These are phyloP conservation scores for Lissocephala sabroskyi DNA, from an alignment of 2,888 invertebrate species.

Conservation along the genomic window DNA sequence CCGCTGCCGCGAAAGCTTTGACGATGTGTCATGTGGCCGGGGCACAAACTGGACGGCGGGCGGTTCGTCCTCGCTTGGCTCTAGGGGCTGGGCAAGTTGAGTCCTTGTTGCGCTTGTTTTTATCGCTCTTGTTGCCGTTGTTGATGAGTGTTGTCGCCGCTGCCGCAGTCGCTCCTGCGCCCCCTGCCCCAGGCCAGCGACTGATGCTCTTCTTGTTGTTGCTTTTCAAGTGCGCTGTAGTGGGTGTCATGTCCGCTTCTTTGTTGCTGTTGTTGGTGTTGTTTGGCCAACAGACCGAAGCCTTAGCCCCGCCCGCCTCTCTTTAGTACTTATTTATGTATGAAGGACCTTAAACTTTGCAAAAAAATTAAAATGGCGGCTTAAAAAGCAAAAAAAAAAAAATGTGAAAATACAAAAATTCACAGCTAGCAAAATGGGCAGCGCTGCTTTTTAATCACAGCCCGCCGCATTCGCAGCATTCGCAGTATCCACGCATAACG, in stretches of 20 bases:
- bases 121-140: constrained; percentile 58
- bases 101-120: constrained; percentile 65
- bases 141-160: constrained; percentile 52
- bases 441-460: constrained; percentile 49
- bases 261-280: constrained; percentile 22
- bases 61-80: constrained; percentile 20
- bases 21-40: too few relatives aligned
- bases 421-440: constrained; percentile 12
- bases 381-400: constrained; percentile 16
- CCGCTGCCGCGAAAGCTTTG: constrained; percentile 27
- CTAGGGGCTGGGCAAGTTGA: constrained; percentile 31
- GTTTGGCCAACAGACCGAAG: constrained; percentile 40
- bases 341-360: constrained; percentile 65
- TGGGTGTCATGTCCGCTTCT: constrained; percentile 60
- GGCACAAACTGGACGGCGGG: not conserved
- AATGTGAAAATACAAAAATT: constrained; percentile 13
- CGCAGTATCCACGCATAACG: constrained; percentile 11
- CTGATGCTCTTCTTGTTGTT: constrained; percentile 21
- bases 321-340: constrained; percentile 61
- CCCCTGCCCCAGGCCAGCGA: too few relatives aligned
- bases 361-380: constrained; percentile 54
- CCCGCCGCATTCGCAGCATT: constrained; percentile 21
- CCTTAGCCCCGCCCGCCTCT: constrained; percentile 30
- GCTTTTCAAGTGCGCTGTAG: constrained; percentile 51
- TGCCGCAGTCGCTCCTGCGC: constrained; percentile 1